phyloP scores from a whole-genome alignment of 2,888 invertebrate genomes.

The Torymus auratus region DNA sequence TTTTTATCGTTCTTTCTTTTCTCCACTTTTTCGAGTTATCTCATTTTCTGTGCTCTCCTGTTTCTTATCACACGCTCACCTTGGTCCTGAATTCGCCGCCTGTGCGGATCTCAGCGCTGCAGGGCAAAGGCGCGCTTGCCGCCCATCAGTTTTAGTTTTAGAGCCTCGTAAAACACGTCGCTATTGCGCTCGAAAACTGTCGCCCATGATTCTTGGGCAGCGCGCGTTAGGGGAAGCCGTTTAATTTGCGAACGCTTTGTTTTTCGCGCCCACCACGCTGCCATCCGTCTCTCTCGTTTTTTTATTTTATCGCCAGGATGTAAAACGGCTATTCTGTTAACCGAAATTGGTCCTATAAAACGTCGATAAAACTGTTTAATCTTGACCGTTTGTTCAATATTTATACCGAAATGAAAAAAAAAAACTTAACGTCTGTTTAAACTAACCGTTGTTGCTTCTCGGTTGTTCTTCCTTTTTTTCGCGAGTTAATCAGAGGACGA shows the following conservation, averaged over 20 bases:
- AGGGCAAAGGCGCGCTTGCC: conserved; percentile 12
- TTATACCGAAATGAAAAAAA: not conserved
- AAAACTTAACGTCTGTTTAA: too few relatives aligned
- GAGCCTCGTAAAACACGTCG: conserved; percentile 44
- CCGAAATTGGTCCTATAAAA: not conserved
- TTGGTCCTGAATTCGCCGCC: not conserved
- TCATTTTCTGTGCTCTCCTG: not conserved
- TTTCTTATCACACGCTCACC: conserved; percentile 1
- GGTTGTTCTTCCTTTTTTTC: not conserved
- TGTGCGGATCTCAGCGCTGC: too few relatives aligned
- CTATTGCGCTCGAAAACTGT: conserved; percentile 33
- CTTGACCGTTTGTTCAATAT: not conserved
- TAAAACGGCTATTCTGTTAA: not conserved
- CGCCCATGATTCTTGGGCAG: conserved; percentile 24
- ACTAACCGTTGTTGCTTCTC: not conserved
- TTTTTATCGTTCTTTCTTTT: not conserved
- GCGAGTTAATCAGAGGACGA: not conserved
- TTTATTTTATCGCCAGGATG: not conserved
- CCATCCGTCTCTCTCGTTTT: not conserved
- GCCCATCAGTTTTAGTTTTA: conserved; percentile 47
- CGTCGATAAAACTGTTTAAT: not conserved
- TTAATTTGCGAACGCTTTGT: conserved; percentile 37
- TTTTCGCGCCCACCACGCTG: not conserved
- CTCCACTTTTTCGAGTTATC: conserved; percentile 11
- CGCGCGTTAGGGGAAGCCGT: conserved; percentile 5